Base-by-base conservation (phyloP, 2,888 invertebrate species). In the Neelides folsomi region DNA sequence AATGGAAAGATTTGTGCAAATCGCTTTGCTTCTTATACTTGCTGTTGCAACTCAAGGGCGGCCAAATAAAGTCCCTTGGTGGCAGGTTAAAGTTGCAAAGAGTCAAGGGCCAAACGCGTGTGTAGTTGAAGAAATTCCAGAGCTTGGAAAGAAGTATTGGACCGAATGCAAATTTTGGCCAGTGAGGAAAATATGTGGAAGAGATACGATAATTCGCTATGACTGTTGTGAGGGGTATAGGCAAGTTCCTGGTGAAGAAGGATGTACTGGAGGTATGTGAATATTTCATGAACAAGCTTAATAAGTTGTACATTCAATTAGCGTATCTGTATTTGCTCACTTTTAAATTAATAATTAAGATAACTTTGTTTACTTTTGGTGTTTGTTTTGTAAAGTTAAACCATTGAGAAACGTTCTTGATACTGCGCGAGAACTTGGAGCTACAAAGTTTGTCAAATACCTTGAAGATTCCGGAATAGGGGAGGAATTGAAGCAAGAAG, bases 181-280 rank as follows among this genome's bases (percentile, higher is more conserved):
- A 53, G 67, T 68, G 46, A 57, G 71, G 43, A 67, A 69, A 59
- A 67, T 71, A 20, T 72, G 72, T 51, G 71, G 71, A 16, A 64
- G 67, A 43, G 70, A 70, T 60, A 69, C 71, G 8, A 59, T 71
- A 4, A 61, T 74, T 6, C 68, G 72, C 2, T 74, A 73, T 63
- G 73, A 75, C 53, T 75, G 75, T 56, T 75, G 75, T 54, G 72
- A 73, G 58, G 75, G 75, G 1, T 75, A 67, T 62, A 69, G 71
- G 50, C 68, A 68, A 56, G 63, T 72, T 16, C 66, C 66, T 9
- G 72, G 71, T 2, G 67, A 70, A 50, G 65, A 67, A 13, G 75
- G 74, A 2, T 75, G 75, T 59, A 70, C 71, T 1, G 70, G 71
- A 66, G 73, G 75, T 75, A 65, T 62, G 66, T 45, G n/a, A 19